A percentile compares a stretch with the other conserved stretches of the same genome.
Evolutionary conservation across 2,797 vertebrate species (phyloP).

Genomic region (Schizopygopsis pylzovi): DNA sequence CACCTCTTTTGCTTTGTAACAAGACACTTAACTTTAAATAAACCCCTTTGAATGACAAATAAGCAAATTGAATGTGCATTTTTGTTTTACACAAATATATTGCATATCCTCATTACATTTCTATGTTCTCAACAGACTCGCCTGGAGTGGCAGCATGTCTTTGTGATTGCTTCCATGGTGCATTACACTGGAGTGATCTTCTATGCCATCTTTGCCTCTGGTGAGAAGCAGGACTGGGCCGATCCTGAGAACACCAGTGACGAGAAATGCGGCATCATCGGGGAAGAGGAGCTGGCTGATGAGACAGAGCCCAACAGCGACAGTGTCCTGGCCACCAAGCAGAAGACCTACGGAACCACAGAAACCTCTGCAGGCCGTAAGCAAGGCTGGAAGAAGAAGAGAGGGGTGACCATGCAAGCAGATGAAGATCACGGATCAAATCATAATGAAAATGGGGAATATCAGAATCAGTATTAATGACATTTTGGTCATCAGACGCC

Average conservation of each 20-base stretch:
- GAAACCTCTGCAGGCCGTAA: conserved; percentile 79
- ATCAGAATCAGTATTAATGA: conserved; percentile 82
- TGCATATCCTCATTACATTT: background rate
- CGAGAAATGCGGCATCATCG: conserved; percentile 93
- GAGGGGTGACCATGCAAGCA: conserved; percentile 78
- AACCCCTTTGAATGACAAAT: background rate
- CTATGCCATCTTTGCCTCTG: conserved; percentile 97
- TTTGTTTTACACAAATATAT: background rate
- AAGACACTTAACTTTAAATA: background rate
- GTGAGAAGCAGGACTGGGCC: conserved; percentile 97
- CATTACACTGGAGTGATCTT: conserved; percentile 97
- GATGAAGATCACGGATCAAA: conserved; percentile 77
- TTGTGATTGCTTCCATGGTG: conserved; percentile 93
- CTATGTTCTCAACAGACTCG: conserved; percentile 82
- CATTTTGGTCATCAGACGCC: conserved; percentile 26
- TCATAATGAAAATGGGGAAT: conserved; percentile 84
- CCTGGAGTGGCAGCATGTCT: conserved; percentile 98
- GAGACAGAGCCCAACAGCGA: conserved; percentile 89
- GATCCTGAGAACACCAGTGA: conserved; percentile 90
- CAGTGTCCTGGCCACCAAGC: conserved; percentile 75
- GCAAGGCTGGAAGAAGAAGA: conserved; percentile 82
- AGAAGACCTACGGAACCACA: conserved; percentile 85
- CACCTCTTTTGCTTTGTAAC: background rate
- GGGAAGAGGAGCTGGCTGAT: conserved; percentile 92
- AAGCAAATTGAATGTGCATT: background rate